phyloP scores from a whole-genome alignment of 1,140 invertebrate genomes.

The Drosophila dunni region DNA sequence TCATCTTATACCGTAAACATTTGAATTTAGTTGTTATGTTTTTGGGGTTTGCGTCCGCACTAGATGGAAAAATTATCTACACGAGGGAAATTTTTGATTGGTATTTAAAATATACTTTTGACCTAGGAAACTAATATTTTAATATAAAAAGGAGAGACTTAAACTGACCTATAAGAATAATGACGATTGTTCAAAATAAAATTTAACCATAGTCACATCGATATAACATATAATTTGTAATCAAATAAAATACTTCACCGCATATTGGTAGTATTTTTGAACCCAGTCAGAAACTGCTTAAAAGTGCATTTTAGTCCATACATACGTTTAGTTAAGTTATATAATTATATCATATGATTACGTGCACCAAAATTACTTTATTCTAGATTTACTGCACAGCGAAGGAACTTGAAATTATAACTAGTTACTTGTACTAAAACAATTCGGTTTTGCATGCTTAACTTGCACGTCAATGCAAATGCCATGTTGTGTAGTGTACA shows the following conservation, averaged over 20 bases:
- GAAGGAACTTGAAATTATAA: neutral
- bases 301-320: neutral
- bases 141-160: no score
- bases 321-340: constrained; percentile 19
- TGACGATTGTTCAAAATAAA: no score
- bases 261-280: no score
- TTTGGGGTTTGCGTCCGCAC: no score
- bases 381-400: constrained; percentile 27
- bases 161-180: no score
- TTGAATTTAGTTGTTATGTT: neutral
- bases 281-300: neutral
- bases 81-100: no score
- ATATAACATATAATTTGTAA: no score
- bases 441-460: constrained; percentile 1
- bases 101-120: no score
- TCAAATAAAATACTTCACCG: no score
- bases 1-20: constrained; percentile 35
- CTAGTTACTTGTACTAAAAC: neutral
- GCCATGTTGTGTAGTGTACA: constrained; percentile 27
- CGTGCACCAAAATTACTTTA: constrained; percentile 14
- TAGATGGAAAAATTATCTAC: no score
- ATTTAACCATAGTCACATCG: no score
- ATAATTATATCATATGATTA: constrained; percentile 24
- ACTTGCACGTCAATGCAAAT: constrained; percentile 15
- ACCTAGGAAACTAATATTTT: no score